Evolutionary conservation across 64 coral and sea anemone genomes (phyloP).

Genomic region (Stichodactyla mertensii): DNA sequence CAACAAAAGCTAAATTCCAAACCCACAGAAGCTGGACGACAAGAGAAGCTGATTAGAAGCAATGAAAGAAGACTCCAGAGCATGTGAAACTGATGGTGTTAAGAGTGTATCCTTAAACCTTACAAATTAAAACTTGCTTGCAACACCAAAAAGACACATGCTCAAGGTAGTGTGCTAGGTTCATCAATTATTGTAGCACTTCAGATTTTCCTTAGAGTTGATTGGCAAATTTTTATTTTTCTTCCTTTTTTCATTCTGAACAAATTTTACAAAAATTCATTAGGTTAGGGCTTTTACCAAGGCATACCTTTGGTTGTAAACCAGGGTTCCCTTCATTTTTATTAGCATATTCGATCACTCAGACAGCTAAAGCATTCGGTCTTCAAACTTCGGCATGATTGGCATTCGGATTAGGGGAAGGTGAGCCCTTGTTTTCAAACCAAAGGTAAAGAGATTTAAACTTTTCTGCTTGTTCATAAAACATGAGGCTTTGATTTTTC

Average conservation of each 20-base stretch:
- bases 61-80: neutral
- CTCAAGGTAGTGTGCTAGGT: neutral
- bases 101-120: neutral
- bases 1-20: neutral
- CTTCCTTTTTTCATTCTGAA: neutral
- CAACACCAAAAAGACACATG: slow-evolving; percentile 5
- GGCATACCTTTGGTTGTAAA: neutral
- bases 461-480: neutral
- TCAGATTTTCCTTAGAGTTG: neutral
- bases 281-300: neutral
- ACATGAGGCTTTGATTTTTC: neutral
- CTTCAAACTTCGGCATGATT: neutral
- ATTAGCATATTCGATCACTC: neutral
- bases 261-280: neutral
- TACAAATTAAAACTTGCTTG: neutral
- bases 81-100: neutral
- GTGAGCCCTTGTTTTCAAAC: neutral
- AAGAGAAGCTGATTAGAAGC: neutral
- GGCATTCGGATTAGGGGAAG: neutral
- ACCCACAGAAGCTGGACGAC: neutral
- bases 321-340: neutral
- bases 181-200: neutral
- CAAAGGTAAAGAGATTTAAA: neutral
- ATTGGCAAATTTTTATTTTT: neutral
- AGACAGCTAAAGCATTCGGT: neutral